Evolutionary conservation across 2,888 invertebrate species (phyloP), one percentile per base, ranked within the genome.

Genomic region (Chloroclysta siterata): DNA sequence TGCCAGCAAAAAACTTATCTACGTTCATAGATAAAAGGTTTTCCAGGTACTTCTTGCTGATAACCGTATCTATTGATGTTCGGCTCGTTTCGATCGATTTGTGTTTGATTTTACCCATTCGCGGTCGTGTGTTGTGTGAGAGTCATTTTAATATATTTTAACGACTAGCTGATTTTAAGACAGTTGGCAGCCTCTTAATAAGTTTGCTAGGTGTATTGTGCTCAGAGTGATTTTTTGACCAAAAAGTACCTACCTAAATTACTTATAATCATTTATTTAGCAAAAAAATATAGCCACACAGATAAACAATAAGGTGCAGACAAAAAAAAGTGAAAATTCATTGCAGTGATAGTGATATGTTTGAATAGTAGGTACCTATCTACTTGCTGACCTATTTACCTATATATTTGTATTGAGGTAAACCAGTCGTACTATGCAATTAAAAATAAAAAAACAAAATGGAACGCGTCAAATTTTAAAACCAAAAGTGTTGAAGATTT

Each of bases 41-140:
- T 11, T 39, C 36, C 11, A 39, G 36, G 36, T 39, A 39, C 11
- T 3, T 11, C 36, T 3, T 39, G 3, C 14, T 44, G 53, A 53
- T 53, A 53, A 53, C 14, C 3, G 17, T 55, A 57, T 39, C 36
- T 39, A 39, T 53, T 54, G 58, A 54, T 46, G 10, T 17, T 46
- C 11, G 17, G 17, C 17, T 17, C 46, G 10, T 42, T 42, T 53
- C 50, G 57, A 60, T 57, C 53, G 59, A 59, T 50, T 56, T 46
- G 36, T 39, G 54, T 39, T 41, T 53, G 36, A 41, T 47, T 65
- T 58, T 61, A 47, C 15, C 13, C 44, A 39, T 8, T 22, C 15
- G 13, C 41, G 58, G 57, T 14, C 41, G 46, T 17, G 51, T 50
- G 39, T 46, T 33, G 36, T 52, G 36, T 13, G 22, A 22, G 22